Evolutionary conservation across 2,888 invertebrate genomes (phyloP).

Genomic region (Tachina lurida): DNA sequence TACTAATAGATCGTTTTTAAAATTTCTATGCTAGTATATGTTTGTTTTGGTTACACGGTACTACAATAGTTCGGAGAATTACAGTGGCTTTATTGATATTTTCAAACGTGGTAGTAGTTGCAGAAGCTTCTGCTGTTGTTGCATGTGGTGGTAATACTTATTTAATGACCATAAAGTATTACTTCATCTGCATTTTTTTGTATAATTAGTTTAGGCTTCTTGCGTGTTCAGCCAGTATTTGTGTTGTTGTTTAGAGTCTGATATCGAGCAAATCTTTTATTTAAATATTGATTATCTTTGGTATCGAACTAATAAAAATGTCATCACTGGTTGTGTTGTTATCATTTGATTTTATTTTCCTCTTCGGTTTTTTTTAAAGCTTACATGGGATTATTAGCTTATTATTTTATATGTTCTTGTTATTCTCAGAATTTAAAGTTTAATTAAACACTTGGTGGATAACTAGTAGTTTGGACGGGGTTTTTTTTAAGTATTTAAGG

Average conservation of each 20-base stretch:
- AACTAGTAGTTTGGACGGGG: background rate
- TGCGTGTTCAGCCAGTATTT: conserved; percentile 18
- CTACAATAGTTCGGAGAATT: conserved; percentile 4
- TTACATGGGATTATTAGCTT: conserved; percentile 17
- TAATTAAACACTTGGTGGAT: background rate
- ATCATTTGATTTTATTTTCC: conserved; percentile 48
- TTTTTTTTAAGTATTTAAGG: background rate
- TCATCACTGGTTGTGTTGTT: conserved; percentile 65
- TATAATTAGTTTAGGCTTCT: background rate
- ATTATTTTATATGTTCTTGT: conserved; percentile 37
- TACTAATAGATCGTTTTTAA: conserved; percentile 22
- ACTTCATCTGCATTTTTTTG: conserved; percentile 45
- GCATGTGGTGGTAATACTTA: conserved; percentile 20
- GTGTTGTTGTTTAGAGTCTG: conserved; percentile 20
- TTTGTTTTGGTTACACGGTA: background rate
- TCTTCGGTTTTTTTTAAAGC: conserved; percentile 11
- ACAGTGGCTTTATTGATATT: conserved; percentile 33
- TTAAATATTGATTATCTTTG: conserved; percentile 64
- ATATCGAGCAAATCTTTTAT: conserved; percentile 48
- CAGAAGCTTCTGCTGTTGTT: conserved; percentile 9
- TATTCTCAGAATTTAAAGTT: conserved; percentile 16
- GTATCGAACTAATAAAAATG: conserved; percentile 64
- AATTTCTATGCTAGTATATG: background rate
- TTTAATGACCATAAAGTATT: conserved; percentile 32
- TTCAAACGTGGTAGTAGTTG: background rate